These are phyloP conservation scores for Camponotus vicinus DNA, from an alignment of 1,140 invertebrate genomes.

Conservation along the genomic window DNA sequence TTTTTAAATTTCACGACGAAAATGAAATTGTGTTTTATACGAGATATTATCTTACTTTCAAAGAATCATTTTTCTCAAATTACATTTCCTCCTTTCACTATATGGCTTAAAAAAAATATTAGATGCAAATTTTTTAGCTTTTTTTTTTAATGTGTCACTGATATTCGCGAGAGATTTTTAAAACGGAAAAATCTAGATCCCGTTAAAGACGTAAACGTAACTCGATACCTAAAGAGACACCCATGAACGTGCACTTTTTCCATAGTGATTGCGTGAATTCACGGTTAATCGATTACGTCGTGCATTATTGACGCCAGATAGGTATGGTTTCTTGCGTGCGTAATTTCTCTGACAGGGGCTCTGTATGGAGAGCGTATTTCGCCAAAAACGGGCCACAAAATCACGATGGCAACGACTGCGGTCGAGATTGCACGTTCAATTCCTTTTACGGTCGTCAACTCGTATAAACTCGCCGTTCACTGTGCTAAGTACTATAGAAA, in stretches of 20 bases:
- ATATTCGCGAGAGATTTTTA: neutral
- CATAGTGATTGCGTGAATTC: conserved; percentile 11
- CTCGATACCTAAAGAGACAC: neutral
- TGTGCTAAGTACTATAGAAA: neutral
- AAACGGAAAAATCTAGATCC: neutral
- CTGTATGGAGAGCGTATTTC: neutral
- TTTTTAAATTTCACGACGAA: neutral
- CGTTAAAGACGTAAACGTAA: neutral
- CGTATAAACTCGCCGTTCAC: conserved; percentile 30
- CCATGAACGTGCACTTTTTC: conserved; percentile 16
- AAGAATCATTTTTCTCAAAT: neutral
- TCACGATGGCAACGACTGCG: neutral
- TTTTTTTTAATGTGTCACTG: neutral
- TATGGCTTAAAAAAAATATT: neutral
- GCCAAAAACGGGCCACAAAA: conserved; percentile 34
- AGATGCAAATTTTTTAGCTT: neutral
- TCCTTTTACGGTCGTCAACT: conserved; percentile 54
- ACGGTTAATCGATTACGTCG: conserved; percentile 46
- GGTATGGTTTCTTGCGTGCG: conserved; percentile 12
- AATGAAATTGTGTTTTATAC: neutral
- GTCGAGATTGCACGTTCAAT: conserved; percentile 40
- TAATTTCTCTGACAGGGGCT: neutral
- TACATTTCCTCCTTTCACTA: neutral
- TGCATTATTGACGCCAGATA: conserved; percentile 7
- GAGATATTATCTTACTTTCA: neutral